Evolutionary conservation across 2,113 vertebrate species (phyloP).

Genomic region (Anhinga anhinga): DNA sequence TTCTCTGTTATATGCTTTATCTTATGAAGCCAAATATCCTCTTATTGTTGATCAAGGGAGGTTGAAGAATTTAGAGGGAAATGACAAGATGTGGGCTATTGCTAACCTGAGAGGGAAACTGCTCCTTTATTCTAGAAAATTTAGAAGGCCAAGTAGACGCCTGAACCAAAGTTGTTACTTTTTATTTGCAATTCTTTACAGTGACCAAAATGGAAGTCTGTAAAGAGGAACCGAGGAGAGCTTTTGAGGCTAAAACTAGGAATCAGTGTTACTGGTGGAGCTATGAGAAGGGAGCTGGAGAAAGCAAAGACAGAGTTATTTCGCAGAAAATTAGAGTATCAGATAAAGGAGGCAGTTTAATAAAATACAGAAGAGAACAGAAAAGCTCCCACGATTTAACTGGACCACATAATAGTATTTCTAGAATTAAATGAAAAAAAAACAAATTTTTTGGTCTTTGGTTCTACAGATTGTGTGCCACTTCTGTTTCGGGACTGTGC

Average conservation of each 20-base stretch:
- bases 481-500: constrained; percentile 76
- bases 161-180: constrained; percentile 89
- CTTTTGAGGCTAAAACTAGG: constrained; percentile 70
- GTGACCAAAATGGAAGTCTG: constrained; percentile 84
- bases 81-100: constrained; percentile 73
- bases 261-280: constrained; percentile 72
- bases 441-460: constrained; percentile 10
- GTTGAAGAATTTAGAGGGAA: constrained; percentile 79
- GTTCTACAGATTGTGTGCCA: constrained; percentile 79
- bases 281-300: constrained; percentile 63
- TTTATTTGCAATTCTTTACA: constrained; percentile 77
- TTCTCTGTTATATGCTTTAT: constrained; percentile 97
- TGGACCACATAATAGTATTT: constrained; percentile 77
- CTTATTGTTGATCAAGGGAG: constrained; percentile 86
- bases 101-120: constrained; percentile 76
- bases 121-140: constrained; percentile 76
- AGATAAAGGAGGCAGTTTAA: constrained; percentile 63
- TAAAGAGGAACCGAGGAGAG: constrained; percentile 51
- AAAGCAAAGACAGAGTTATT: constrained; percentile 50
- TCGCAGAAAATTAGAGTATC: constrained; percentile 14
- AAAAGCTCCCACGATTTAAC: constrained; percentile 79
- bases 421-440: constrained; percentile 24
- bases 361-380: constrained; percentile 67
- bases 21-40: constrained; percentile 96
- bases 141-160: constrained; percentile 75